Evolutionary conservation across 2,797 vertebrate genomes (phyloP), one percentile per base, ranked within the genome.

Genomic region (Thunnus albacares): DNA sequence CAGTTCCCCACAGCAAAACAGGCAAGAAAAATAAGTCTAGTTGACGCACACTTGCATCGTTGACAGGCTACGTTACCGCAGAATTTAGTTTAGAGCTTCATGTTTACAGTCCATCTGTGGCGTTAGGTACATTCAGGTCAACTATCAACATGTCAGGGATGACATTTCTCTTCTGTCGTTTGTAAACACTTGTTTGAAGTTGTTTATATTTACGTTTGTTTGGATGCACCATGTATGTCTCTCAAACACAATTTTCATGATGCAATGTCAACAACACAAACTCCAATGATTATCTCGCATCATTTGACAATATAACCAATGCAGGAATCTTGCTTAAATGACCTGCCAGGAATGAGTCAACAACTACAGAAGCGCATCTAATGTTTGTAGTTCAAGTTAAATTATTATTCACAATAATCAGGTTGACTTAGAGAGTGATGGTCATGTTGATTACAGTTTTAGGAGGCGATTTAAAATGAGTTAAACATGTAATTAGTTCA

Each of bases 111-210:
- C 8, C 2, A 14, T n/a, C 35, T 9, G 8, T 28, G 0, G 1
- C 4, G 13, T 33, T 15, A 12, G 1, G 10, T 49, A 18, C n/a
- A 38, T 18, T 43, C 13, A 41, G 33, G 24, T 77, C 30, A 3
- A 53, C 35, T 63, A 59, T 33, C 56, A 30, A 4, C 15, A 2
- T 17, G 13, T 70, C 4, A 18, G 49, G 4, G n/a, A 26, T 22
- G 2, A 28, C n/a, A 22, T 38, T 47, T 2, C 33, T 55, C 20
- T 61, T 53, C 43, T 13, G 4, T 5, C 20, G 51, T 61, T 38
- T 63, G 55, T 80, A 83, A 79, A 85, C 47, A 67, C 56, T 30
- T 30, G 28, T 30, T 3, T 30, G 28, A 30, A 30, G 28, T 57
- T 70, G 30, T 49, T 75, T 22, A 30, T 58, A 58, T 17, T 15